These are phyloP conservation scores for Harpalus rufipes DNA, from an alignment of 2,888 invertebrate genomes.

Conservation along the genomic window DNA sequence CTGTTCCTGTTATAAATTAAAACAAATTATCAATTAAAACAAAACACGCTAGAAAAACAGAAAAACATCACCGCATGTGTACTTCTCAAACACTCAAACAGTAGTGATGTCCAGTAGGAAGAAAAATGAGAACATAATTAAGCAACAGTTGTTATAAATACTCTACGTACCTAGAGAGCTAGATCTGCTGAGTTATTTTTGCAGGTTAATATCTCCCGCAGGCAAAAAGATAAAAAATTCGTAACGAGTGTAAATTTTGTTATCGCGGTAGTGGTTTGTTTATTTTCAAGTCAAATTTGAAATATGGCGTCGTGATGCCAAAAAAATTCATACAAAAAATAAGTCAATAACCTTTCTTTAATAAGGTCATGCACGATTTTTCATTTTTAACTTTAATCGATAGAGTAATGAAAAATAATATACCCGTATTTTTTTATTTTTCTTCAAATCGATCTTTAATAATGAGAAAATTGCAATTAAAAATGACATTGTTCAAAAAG, in stretches of 20 bases:
- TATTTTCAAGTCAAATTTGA: conserved; percentile 14
- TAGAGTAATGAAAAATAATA: too few species aligned
- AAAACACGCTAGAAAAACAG: conserved; percentile 17
- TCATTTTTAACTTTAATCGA: too few species aligned
- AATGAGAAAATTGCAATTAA: too few species aligned
- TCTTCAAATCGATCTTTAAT: too few species aligned
- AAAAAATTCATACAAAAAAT: conserved; percentile 23
- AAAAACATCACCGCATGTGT: conserved; percentile 21
- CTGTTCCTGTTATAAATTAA: conserved; percentile 41
- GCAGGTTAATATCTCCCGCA: conserved; percentile 51
- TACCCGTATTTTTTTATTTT: too few species aligned
- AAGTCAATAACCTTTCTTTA: conserved; percentile 11
- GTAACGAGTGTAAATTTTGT: neutral
- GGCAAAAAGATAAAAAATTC: conserved; percentile 32
- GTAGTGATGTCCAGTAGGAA: conserved; percentile 20
- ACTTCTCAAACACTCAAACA: conserved; percentile 13
- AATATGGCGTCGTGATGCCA: neutral
- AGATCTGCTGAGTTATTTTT: conserved; percentile 46
- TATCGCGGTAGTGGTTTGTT: conserved; percentile 53
- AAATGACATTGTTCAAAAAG: too few species aligned
- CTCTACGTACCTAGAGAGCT: conserved; percentile 39
- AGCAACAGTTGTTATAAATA: conserved; percentile 49
- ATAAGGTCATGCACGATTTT: too few species aligned
- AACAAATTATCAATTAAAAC: conserved; percentile 37
- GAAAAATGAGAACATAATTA: conserved; percentile 57